Conservation (phyloP, 2,797 vertebrate species). For the Huso huso region DNA sequence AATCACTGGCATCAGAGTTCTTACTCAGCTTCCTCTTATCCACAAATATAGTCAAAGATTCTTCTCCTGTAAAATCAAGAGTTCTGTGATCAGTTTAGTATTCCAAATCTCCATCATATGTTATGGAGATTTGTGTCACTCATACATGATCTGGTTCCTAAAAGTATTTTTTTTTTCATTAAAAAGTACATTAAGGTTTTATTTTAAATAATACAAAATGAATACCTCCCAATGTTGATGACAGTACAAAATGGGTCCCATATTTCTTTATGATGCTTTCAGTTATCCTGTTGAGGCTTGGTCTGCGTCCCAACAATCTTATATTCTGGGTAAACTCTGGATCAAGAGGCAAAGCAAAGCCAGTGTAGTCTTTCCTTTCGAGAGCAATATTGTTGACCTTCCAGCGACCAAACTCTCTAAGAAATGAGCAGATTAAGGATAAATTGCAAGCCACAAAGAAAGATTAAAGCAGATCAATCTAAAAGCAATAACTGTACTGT, state of each 20-base stretch:
- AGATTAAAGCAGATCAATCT: no score
- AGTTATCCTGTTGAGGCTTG: constrained; percentile 79
- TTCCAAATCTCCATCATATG: no score
- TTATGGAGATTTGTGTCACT: no score
- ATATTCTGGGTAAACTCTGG: constrained; percentile 94
- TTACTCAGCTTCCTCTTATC: constrained; percentile 93
- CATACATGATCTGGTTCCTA: not conserved
- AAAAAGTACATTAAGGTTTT: no score
- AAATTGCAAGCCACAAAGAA: no score
- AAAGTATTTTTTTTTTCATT: constrained; percentile 15
- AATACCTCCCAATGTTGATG: constrained; percentile 91
- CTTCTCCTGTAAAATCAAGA: constrained; percentile 67
- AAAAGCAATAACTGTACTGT: no score
- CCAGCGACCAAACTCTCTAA: constrained; percentile 97
- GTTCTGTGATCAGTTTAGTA: no score
- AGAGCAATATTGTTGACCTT: constrained; percentile 95
- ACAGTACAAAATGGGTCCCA: constrained; percentile 93
- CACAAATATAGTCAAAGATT: constrained; percentile 96
- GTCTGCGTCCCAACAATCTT: constrained; percentile 83
- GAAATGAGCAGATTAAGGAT: constrained; percentile 32
- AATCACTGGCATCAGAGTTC: constrained; percentile 65
- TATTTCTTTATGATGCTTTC: constrained; percentile 96
- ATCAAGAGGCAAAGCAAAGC: constrained; percentile 84
- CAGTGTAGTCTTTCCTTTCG: constrained; percentile 88
- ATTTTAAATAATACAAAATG: constrained; percentile 5